These are phyloP conservation scores for Clavelina lepadiformis DNA, from an alignment of 23 tunicate species.

Conservation along the genomic window DNA sequence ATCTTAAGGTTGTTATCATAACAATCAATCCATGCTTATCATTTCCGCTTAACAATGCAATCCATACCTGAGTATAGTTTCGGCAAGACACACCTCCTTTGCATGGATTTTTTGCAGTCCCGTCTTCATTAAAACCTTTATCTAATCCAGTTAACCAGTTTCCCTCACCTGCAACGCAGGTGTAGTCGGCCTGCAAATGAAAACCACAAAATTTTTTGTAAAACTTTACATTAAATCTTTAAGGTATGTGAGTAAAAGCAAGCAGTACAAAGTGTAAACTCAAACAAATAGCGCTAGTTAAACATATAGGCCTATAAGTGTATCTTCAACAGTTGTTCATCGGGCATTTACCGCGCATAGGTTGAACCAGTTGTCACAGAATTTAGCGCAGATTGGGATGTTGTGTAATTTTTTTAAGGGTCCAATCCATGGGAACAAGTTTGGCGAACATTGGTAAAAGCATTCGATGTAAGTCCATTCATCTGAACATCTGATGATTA, in stretches of 20 bases:
- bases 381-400: slow-evolving; percentile 35
- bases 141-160: slow-evolving; percentile 34
- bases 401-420: background rate
- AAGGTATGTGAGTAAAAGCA: too few species aligned
- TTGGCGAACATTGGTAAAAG: slow-evolving; percentile 67
- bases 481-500: slow-evolving; percentile 49
- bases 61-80: slow-evolving; percentile 41
- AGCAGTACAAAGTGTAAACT: too few species aligned
- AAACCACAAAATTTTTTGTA: too few species aligned
- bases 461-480: slow-evolving; percentile 44
- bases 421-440: slow-evolving; percentile 57
- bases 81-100: slow-evolving; percentile 20
- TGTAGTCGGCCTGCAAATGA: slow-evolving; percentile 21
- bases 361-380: slow-evolving; percentile 45
- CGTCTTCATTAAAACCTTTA: background rate
- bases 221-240: too few species aligned
- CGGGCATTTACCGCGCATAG: slow-evolving; percentile 29
- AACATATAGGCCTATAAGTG: too few species aligned
- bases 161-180: slow-evolving; percentile 50
- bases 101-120: slow-evolving; percentile 12
- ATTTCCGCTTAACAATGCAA: too few species aligned
- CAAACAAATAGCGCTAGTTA: too few species aligned
- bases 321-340: too few species aligned
- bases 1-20: too few species aligned
- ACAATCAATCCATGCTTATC: too few species aligned